Conservation (phyloP, 2,113 vertebrate genomes). For the Ellobius talpinus region DNA sequence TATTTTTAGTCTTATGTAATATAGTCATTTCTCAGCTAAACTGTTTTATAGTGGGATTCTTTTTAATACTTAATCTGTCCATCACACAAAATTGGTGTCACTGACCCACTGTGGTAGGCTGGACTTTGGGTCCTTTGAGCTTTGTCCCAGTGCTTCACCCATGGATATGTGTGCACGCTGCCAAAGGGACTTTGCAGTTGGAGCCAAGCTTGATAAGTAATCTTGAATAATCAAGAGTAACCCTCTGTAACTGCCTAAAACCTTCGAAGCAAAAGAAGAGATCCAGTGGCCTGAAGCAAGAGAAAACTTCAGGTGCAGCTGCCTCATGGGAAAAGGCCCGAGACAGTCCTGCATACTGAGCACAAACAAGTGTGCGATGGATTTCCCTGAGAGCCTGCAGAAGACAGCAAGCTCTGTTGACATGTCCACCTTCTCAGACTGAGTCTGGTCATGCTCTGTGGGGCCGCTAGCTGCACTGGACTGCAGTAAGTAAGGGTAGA, state of each 20-base stretch:
- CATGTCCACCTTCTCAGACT: background rate
- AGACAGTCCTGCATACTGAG: background rate
- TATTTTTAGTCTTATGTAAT: constrained; percentile 13
- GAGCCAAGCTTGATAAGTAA: background rate
- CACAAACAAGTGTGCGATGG: too few species aligned
- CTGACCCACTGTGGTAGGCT: background rate
- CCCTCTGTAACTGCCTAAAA: fast-evolving
- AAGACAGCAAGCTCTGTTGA: background rate
- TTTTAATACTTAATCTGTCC: background rate
- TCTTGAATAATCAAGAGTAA: background rate
- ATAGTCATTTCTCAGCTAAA: background rate
- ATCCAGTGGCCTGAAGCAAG: background rate
- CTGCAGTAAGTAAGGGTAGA: fast-evolving
- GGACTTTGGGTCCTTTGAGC: background rate
- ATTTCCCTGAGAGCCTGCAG: background rate
- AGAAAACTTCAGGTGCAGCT: background rate
- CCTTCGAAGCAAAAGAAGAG: background rate
- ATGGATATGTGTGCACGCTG: fast-evolving
- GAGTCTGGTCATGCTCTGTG: fast-evolving
- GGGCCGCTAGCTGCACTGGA: fast-evolving
- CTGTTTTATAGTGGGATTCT: background rate
- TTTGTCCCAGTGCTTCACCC: background rate
- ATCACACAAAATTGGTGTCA: background rate
- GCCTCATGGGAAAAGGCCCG: background rate
- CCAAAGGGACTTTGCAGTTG: background rate